Conservation (phyloP, 1,140 invertebrate species). For the Psix sp. region DNA sequence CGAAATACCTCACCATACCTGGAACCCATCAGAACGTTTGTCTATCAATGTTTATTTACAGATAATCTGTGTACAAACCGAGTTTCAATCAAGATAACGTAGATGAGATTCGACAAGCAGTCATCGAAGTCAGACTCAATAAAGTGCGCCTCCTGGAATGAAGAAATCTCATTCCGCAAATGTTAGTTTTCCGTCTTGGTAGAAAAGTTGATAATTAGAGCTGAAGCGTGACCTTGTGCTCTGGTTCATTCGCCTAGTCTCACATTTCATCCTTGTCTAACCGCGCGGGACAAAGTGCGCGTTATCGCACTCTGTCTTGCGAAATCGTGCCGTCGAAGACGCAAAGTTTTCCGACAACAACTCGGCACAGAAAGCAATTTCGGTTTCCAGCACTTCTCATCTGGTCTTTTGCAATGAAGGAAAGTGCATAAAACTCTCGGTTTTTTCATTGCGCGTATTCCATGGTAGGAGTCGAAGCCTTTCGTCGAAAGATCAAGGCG, state of each 20-base stretch:
- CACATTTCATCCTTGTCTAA: constrained; percentile 32
- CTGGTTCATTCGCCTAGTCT: constrained; percentile 63
- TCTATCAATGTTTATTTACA: constrained; percentile 36
- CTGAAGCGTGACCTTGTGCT: constrained; percentile 76
- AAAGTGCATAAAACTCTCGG: constrained; percentile 73
- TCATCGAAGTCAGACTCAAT: constrained; percentile 20
- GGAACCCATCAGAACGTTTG: constrained; percentile 9
- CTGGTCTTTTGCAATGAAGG: constrained; percentile 66
- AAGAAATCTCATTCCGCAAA: constrained; percentile 38
- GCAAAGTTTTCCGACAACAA: constrained; percentile 73
- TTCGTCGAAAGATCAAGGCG: constrained; percentile 15
- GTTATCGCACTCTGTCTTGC: constrained; percentile 42
- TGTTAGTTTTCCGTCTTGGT: constrained; percentile 58
- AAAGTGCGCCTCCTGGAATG: constrained; percentile 21
- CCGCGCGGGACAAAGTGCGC: constrained; percentile 2
- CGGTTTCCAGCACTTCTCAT: constrained; percentile 67
- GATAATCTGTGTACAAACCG: neutral
- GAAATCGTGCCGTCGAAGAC: constrained; percentile 65
- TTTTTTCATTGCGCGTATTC: constrained; percentile 59
- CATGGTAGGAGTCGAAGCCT: constrained; percentile 44
- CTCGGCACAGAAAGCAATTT: constrained; percentile 76
- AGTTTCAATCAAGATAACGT: constrained; percentile 3
- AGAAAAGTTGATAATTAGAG: constrained; percentile 77
- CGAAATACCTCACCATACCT: constrained; percentile 9
- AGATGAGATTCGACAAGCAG: neutral